Evolutionary conservation across 2,113 vertebrate genomes (phyloP).

Genomic region (Ardeotis arabs): DNA sequence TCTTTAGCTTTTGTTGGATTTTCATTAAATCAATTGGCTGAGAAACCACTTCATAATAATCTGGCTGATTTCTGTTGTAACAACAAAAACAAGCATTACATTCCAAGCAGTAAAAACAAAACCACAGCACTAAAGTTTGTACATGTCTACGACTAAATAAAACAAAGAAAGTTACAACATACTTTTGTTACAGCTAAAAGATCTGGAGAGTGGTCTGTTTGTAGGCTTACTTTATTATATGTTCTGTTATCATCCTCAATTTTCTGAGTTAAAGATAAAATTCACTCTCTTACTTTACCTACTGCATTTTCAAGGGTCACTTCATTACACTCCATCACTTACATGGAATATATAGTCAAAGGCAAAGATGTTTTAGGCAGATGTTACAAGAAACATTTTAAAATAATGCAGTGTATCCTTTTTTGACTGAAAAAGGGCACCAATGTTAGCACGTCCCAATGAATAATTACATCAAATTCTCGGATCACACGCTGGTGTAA

Average conservation of each 20-base stretch:
- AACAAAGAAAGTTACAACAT: background rate
- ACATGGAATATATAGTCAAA: background rate
- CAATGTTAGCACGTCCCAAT: background rate
- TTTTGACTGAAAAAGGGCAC: background rate
- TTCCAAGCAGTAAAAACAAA: constrained; percentile 7
- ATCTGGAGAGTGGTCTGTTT: background rate
- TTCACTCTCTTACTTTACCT: background rate
- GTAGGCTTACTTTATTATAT: background rate
- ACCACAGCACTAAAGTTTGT: background rate
- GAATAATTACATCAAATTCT: background rate
- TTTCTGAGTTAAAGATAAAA: background rate
- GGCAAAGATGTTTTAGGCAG: background rate
- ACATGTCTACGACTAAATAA: background rate
- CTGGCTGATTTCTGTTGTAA: constrained; percentile 91
- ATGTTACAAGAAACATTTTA: background rate
- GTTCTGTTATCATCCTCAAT: background rate
- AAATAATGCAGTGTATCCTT: background rate
- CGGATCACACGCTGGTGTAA: background rate
- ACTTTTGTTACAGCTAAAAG: background rate
- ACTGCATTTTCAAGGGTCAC: background rate
- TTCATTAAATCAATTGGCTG: constrained; percentile 99
- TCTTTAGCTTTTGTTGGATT: constrained; percentile 98
- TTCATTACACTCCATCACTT: background rate
- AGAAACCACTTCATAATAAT: constrained; percentile 97
- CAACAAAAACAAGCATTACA: constrained; percentile 19